A percentile compares a stretch with the other conserved stretches of the same genome.
These are phyloP conservation scores for Amphiprion ocellaris DNA, from an alignment of 2,113 vertebrate genomes.

Conservation along the genomic window DNA sequence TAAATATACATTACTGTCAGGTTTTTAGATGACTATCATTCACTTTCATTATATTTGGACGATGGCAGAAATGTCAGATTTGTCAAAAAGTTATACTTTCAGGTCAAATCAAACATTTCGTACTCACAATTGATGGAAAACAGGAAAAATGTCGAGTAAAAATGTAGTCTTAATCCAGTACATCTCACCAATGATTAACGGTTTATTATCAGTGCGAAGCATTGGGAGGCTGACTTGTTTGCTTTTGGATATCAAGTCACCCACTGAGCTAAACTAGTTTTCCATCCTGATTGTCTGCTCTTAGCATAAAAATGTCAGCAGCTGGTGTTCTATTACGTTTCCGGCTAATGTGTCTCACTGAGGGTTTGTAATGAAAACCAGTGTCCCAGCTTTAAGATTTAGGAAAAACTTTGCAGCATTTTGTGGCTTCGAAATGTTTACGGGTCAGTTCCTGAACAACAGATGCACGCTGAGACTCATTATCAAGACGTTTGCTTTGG, in stretches of 20 bases:
- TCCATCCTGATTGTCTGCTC: conserved; percentile 4
- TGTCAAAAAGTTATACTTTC: not conserved
- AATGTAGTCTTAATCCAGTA: not conserved
- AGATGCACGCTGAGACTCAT: conserved; percentile 14
- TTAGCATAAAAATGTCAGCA: conserved; percentile 9
- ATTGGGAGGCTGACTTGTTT: conserved; percentile 25
- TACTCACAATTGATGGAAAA: not conserved
- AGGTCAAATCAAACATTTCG: not conserved
- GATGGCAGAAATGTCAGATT: not conserved
- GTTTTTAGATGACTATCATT: too few relatives aligned
- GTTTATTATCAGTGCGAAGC: conserved; percentile 33
- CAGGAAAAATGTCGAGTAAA: not conserved
- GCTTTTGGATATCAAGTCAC: conserved; percentile 16
- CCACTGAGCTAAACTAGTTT: conserved; percentile 6
- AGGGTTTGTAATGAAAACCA: conserved; percentile 6
- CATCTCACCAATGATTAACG: conserved; percentile 8
- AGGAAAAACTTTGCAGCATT: not conserved
- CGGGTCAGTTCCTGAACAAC: conserved; percentile 14
- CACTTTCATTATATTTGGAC: not conserved
- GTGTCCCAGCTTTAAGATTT: not conserved
- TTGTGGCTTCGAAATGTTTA: not conserved
- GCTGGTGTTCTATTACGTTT: not conserved
- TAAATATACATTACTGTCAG: too few relatives aligned
- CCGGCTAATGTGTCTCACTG: not conserved
- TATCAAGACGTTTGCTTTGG: conserved; percentile 53